Conservation (phyloP, 2,888 invertebrate species). For the Panopea generosa region DNA sequence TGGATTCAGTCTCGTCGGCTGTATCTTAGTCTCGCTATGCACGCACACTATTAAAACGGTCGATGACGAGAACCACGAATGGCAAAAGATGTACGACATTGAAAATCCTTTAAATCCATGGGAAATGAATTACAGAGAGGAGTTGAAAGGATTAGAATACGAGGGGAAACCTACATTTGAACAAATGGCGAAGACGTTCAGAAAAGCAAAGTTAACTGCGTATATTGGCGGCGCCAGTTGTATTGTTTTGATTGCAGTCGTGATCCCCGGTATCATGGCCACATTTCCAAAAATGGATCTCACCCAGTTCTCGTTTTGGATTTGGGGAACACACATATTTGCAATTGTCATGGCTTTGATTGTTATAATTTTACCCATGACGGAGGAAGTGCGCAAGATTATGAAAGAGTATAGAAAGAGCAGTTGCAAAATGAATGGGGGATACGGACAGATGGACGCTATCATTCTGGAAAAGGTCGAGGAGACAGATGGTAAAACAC, state of each 20-base stretch:
- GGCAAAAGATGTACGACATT: slow-evolving; percentile 81
- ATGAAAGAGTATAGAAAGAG: slow-evolving; percentile 75
- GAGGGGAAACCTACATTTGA: slow-evolving; percentile 77
- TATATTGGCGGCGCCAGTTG: slow-evolving; percentile 75
- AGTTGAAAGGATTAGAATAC: slow-evolving; percentile 74
- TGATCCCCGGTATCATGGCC: slow-evolving; percentile 80
- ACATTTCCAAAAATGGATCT: slow-evolving; percentile 76
- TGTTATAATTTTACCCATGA: slow-evolving; percentile 78
- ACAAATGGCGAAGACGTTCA: slow-evolving; percentile 78
- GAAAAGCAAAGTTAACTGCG: slow-evolving; percentile 75
- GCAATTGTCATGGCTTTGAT: slow-evolving; percentile 80
- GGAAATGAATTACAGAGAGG: slow-evolving; percentile 78
- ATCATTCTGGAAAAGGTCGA: slow-evolving; percentile 49
- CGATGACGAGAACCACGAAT: slow-evolving; percentile 74
- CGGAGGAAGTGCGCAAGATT: slow-evolving; percentile 78
- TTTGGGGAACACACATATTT: slow-evolving; percentile 78
- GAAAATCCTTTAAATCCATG: slow-evolving; percentile 81
- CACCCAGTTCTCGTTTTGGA: slow-evolving; percentile 77
- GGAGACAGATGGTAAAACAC: slow-evolving; percentile 47
- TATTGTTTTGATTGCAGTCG: slow-evolving; percentile 73
- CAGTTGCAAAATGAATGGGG: slow-evolving; percentile 55
- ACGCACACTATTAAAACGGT: slow-evolving; percentile 71
- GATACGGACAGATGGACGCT: slow-evolving; percentile 61
- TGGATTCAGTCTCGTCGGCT: slow-evolving; percentile 73
- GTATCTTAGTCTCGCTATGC: slow-evolving; percentile 74